Percentiles rank a stretch among this genome's conserved stretches.
Conservation (phyloP, 2,113 vertebrate species). For the Sporophila hypoxantha region DNA sequence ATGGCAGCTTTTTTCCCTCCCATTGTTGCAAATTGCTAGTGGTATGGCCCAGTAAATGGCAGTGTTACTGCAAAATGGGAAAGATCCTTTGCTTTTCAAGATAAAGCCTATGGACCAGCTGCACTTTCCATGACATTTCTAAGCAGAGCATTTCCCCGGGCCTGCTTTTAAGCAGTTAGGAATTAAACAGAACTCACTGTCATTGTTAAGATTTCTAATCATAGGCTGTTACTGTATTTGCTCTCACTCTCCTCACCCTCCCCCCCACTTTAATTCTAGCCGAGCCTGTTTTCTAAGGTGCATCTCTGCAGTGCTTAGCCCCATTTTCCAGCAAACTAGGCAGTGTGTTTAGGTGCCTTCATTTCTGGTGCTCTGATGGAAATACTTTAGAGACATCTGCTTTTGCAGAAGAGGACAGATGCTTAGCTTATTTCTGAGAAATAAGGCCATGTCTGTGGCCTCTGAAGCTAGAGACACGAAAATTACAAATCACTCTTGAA, state of each 20-base stretch:
- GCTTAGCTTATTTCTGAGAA: conserved; percentile 6
- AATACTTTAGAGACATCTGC: conserved; percentile 9
- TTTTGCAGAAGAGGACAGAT: neutral
- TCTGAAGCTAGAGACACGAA: neutral
- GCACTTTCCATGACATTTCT: conserved; percentile 62
- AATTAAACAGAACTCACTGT: conserved; percentile 50
- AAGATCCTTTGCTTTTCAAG: conserved; percentile 66
- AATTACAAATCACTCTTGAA: neutral
- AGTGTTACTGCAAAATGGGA: conserved; percentile 59
- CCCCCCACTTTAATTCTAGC: conserved; percentile 3
- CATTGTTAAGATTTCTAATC: conserved; percentile 49
- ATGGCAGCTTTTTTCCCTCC: conserved; percentile 65
- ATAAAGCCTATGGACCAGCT: conserved; percentile 64
- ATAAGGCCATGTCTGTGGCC: neutral
- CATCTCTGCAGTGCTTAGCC: neutral
- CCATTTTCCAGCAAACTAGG: neutral
- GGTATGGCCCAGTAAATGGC: conserved; percentile 65
- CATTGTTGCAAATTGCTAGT: conserved; percentile 69
- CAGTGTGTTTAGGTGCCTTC: conserved; percentile 7
- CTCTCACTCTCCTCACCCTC: neutral
- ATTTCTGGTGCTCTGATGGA: neutral
- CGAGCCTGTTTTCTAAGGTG: neutral
- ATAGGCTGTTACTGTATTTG: conserved; percentile 41
- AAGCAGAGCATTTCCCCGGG: conserved; percentile 38
- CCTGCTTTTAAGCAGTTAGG: conserved; percentile 53